phyloP scores from a whole-genome alignment of 2,888 invertebrate genomes.

The Lobophora halterata region DNA sequence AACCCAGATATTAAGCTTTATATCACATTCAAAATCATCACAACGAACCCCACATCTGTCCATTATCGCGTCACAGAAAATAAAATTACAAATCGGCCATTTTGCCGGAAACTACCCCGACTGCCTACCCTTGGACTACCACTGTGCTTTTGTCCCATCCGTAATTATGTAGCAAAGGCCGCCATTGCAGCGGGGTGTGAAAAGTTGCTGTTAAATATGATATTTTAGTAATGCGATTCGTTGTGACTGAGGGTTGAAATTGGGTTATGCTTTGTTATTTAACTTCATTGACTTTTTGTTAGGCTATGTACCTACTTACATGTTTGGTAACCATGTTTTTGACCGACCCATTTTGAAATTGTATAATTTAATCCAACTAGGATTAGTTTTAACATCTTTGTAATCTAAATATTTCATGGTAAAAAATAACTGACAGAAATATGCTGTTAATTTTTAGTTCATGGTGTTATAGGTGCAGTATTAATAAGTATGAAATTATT shows the following conservation, averaged over 20 bases:
- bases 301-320: neutral
- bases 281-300: slow-evolving; percentile 17
- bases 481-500: too few relatives aligned
- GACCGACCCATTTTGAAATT: neutral
- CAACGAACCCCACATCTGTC: slow-evolving; percentile 22
- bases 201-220: slow-evolving; percentile 48
- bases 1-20: too few relatives aligned
- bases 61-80: slow-evolving; percentile 22
- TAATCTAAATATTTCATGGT: too few relatives aligned
- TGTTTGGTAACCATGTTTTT: neutral
- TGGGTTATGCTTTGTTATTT: slow-evolving; percentile 17
- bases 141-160: slow-evolving; percentile 43
- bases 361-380: too few relatives aligned
- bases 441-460: too few relatives aligned
- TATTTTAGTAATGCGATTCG: slow-evolving; percentile 55
- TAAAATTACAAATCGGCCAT: slow-evolving; percentile 28
- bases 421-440: too few relatives aligned
- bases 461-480: too few relatives aligned
- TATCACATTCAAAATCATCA: slow-evolving; percentile 6
- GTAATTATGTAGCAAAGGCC: slow-evolving; percentile 52
- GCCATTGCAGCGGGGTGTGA: slow-evolving; percentile 50
- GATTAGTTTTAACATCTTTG: too few relatives aligned
- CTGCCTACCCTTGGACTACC: slow-evolving; percentile 36
- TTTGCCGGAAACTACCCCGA: slow-evolving; percentile 38
- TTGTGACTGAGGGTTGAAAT: slow-evolving; percentile 20